Base-by-base conservation (phyloP, 2,888 invertebrate genomes). In the Crepidodera aurea region DNA sequence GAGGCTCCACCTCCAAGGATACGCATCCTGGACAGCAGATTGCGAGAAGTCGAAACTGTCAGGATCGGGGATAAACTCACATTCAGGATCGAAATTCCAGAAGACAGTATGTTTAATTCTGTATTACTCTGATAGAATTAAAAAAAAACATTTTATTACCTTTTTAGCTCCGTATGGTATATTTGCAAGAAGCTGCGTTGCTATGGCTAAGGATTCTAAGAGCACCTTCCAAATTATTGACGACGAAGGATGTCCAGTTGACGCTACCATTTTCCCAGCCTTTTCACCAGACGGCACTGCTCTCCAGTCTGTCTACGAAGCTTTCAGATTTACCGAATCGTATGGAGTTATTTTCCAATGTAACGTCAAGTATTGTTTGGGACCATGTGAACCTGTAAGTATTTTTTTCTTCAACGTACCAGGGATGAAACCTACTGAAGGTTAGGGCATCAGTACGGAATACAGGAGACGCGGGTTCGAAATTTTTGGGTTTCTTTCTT, bases 301-400 rank as follows among this genome's bases (percentile, higher is more conserved):
- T 0, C 83, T 95, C 63, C 93, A 96, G 75, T 94, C 94, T 0
- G 87, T 93, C 61, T 96, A 96, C 77, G 96, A 96, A 82, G 96
- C 96, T 0, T 96, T 96, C 85, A 87, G 96, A 77, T 96, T 96
- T 80, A 96, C 96, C 0, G 96, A 96, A 80, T 96, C 95, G 8
- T 96, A 96, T 74, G 96, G 96, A 51, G 96, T 96, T 65, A 96
- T 96, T 79, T 96, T 96, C 89, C 96, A 96, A 79, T 96, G 96
- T 81, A 96, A 96, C 81, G 96, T 96, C 73, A 96, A 96, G 79
- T 96, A 96, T 81, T 96, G 96, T 77, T 86, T 96, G 66, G 96
- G 96, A 77, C 94, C 94, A 70, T 96, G 96, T 77, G 94, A 96
- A 79, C 93, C 96, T 74, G 93, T 93, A 83, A 87, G 88, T 66